Conservation (phyloP, 2,888 invertebrate species). For the Zygothrica quintamaculata region DNA sequence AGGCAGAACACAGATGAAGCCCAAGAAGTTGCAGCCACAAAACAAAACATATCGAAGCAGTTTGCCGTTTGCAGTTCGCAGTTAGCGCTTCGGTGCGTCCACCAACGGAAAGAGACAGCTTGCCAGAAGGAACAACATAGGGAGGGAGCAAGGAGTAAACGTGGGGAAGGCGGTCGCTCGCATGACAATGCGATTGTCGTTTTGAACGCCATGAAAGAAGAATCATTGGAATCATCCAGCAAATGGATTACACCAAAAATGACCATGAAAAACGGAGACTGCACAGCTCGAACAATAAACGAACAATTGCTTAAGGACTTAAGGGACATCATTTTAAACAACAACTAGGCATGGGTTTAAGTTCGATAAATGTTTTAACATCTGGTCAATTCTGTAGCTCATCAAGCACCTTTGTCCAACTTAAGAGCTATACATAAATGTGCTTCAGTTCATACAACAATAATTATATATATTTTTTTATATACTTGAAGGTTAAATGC, state of each 20-base stretch:
- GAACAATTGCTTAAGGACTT: constrained; percentile 15
- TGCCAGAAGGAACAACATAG: background rate
- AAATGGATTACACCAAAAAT: constrained; percentile 7
- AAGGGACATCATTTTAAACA: constrained; percentile 2
- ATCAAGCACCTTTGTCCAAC: too few species aligned
- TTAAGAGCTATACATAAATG: too few species aligned
- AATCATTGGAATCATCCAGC: background rate
- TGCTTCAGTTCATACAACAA: too few species aligned
- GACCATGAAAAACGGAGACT: constrained; percentile 22
- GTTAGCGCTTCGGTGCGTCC: constrained; percentile 40
- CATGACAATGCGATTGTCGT: constrained; percentile 38
- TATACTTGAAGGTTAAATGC: too few species aligned
- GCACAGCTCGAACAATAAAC: too few species aligned
- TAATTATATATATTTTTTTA: too few species aligned
- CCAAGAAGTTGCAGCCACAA: constrained; percentile 54
- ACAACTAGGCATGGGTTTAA: background rate
- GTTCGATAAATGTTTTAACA: constrained; percentile 11
- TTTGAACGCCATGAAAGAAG: constrained; percentile 11
- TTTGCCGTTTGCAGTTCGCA: too few species aligned
- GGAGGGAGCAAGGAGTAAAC: too few species aligned
- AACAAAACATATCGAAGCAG: constrained; percentile 30
- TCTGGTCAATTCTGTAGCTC: constrained; percentile 7
- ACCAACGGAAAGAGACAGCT: background rate
- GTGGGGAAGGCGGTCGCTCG: background rate
- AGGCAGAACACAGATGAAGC: constrained; percentile 51